Evolutionary conservation across 1,140 invertebrate species (phyloP), one percentile per base, ranked within the genome.

Genomic region (Eubasilissa regina): DNA sequence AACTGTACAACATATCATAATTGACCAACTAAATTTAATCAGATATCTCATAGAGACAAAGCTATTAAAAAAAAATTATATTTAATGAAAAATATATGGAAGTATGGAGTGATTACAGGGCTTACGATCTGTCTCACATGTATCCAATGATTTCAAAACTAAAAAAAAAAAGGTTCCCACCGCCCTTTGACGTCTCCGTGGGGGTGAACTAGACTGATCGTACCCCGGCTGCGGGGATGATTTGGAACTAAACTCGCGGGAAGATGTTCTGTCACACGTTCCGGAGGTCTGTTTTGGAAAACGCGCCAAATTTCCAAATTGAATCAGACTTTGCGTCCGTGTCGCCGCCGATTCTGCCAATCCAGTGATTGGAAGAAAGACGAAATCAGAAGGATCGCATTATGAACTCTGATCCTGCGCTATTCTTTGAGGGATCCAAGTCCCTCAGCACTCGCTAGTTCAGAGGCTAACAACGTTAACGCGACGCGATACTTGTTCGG

Each of bases 141-240:
- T n/a, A n/a, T n/a, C n/a, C 70, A 74, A 74, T 74, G 70, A 74
- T 55, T 74, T 51, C 70, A 44, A 74, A 74, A 43, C 51, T 74
- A 74, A 74, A 74, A 74, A 51, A 74, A 21, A 56, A 74, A 25
- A 21, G 70, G 70, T 74, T 74, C 43, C 70, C 48, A 35, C 25
- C 25, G 6, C 25, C 25, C 25, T 35, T 35, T 56, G 70, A 74
- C n/a, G 70, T 43, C 70, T 56, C 53, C 17, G 70, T 44, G 70
- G 25, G 25, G 48, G 70, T 11, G 17, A 43, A 55, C 51, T 55
- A 56, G 70, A 73, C 21, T 48, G 13, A 15, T 13, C 4, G 4
- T 10, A 15, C 53, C 51, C 53, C 51, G 17, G 51, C 51, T 25
- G 48, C 51, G 51, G 45, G 66, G 66, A 70, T 70, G 45, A 15